Conservation (phyloP, 1,140 invertebrate species). For the Eurosta solidaginis region DNA sequence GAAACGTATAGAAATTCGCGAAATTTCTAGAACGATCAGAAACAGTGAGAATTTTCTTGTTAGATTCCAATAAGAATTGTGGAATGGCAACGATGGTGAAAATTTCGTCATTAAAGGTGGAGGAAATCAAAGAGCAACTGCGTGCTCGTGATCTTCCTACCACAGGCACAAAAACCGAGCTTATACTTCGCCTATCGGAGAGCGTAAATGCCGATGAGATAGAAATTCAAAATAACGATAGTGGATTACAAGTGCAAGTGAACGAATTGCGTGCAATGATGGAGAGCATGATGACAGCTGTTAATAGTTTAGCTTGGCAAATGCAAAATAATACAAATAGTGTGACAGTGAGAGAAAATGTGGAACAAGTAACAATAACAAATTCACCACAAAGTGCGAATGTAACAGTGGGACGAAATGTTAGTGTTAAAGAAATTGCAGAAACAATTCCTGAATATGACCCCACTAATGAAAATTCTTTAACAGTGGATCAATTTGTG, state of each 20-base stretch:
- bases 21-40: no score
- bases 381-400: not conserved
- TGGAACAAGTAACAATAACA: not conserved
- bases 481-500: slow-evolving; percentile 22
- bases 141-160: no score
- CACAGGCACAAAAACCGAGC: not conserved
- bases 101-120: no score
- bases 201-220: not conserved
- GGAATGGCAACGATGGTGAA: no score
- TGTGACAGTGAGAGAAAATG: not conserved
- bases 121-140: no score
- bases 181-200: not conserved
- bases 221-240: not conserved
- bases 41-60: no score
- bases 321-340: not conserved
- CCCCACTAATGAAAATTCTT: slow-evolving; percentile 3
- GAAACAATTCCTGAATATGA: slow-evolving; percentile 29
- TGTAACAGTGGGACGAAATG: no score
- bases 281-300: not conserved
- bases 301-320: not conserved
- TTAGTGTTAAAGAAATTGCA: no score
- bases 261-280: not conserved
- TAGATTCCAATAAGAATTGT: no score
- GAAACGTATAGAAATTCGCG: no score
- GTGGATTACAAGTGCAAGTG: not conserved